Conservation (phyloP, 2,797 vertebrate species). For the Falco berigora region DNA sequence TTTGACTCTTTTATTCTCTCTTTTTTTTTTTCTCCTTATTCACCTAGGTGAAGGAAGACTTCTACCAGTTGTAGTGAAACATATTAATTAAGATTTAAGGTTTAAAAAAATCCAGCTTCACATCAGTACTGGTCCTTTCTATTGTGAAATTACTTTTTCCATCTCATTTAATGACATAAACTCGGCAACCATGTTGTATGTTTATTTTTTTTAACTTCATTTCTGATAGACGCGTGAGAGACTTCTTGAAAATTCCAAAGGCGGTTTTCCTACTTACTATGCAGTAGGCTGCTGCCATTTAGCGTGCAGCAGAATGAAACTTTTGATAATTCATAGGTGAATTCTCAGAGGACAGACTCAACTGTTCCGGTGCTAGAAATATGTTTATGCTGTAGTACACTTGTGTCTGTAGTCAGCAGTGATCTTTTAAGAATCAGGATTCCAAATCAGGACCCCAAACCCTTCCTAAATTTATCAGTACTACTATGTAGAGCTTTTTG, state of each 20-base stretch:
- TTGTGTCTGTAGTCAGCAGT: not conserved
- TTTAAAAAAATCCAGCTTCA: not conserved
- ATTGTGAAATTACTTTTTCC: constrained; percentile 45
- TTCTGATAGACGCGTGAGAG: not conserved
- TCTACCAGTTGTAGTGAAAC: not conserved
- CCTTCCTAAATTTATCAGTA: not conserved
- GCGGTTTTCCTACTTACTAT: not conserved
- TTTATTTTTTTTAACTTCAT: not conserved
- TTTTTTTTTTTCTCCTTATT: not conserved
- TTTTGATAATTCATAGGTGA: not conserved
- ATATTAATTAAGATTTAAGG: not conserved
- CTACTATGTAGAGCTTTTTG: not conserved
- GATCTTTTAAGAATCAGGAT: not conserved
- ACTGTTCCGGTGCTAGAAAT: not conserved
- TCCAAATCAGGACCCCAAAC: not conserved
- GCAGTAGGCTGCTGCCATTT: not conserved
- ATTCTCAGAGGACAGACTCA: not conserved
- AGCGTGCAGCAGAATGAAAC: not conserved
- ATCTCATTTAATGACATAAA: constrained; percentile 24
- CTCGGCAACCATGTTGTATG: not conserved
- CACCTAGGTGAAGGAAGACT: not conserved
- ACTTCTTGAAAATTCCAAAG: not conserved
- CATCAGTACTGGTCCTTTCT: not conserved
- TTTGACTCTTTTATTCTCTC: not conserved
- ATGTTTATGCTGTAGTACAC: not conserved